Evolutionary conservation across 2,797 vertebrate species (phyloP), one percentile per base, ranked within the genome.

Genomic region (Sebastes matsubarae): DNA sequence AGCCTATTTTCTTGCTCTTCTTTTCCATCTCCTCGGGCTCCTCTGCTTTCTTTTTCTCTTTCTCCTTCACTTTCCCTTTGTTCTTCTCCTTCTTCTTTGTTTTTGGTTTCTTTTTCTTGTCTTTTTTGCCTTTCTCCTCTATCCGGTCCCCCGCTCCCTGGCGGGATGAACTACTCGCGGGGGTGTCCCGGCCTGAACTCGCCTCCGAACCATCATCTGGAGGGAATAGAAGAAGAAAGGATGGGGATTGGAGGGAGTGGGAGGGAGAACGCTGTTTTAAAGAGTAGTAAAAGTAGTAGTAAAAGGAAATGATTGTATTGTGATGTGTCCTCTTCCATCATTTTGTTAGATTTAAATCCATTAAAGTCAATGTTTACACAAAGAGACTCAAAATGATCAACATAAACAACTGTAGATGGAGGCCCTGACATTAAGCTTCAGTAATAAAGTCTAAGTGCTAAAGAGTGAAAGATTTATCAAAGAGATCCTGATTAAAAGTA

Each of bases 1-100:
- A 97, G 22, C 97, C 97, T 74, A 97, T 98, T 94, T 96, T 99
- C 93, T 98, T 97, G 27, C 93, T 96, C 94, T 97, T 99, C 93
- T 96, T 97, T 66, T 97, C 97, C 0, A 90, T 90, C 36, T 98
- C 97, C 82, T 97, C 97, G 2, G 81, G 77, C 95, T 97, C 86
- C 94, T 96, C 91, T 85, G 95, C 65, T 88, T 96, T 98, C 97
- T 94, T 97, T 95, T 88, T 98, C 18, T 93, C 94, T 91, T 98
- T 98, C 32, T 88, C 80, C 88, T 97, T 99, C 36, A 78, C 91
- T 87, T 99, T 98, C 68, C 89, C 92, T 80, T 97, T 98, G 81
- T 93, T 96, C 91, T 97, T 97, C 30, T 97, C 97, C 79, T 97
- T 99, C 76, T 98, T 98, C 92, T 97, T 97, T 0, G 57, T 72